Conservation (phyloP, 2,888 invertebrate genomes). For the Heliconius hortense region DNA sequence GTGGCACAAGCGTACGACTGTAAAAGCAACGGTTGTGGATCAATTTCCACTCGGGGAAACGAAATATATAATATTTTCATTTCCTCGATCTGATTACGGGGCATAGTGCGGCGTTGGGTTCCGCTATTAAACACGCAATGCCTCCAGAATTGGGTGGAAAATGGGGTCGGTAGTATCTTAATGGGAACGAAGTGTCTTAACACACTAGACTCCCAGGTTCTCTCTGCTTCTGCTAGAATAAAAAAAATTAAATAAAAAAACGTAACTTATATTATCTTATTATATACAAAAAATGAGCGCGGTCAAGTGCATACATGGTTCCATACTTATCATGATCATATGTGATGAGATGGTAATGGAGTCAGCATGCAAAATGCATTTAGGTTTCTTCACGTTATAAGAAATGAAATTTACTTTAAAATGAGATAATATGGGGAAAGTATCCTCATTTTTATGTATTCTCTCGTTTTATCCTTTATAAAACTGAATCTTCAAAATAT, state of each 20-base stretch:
- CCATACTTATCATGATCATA: constrained; percentile 35
- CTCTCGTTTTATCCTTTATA: background rate
- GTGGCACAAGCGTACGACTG: no score
- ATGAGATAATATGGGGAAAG: background rate
- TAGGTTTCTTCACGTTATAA: constrained; percentile 43
- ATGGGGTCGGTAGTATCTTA: no score
- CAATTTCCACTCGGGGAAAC: no score
- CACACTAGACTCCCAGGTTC: no score
- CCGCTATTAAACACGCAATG: no score
- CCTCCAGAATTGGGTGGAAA: no score
- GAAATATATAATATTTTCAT: no score
- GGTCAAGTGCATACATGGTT: constrained; percentile 33
- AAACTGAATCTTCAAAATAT: background rate
- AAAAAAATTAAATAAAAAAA: background rate
- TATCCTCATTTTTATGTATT: background rate
- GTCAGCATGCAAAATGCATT: constrained; percentile 68
- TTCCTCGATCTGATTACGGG: no score
- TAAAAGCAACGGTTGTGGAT: no score
- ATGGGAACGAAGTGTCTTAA: no score
- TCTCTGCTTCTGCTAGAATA: no score
- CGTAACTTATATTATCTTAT: background rate
- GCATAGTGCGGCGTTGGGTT: no score
- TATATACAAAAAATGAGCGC: constrained; percentile 26
- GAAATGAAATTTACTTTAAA: constrained; percentile 11
- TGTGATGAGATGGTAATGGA: constrained; percentile 58